Base-by-base conservation (phyloP, 2,888 invertebrate genomes). In the Myathropa florea region DNA sequence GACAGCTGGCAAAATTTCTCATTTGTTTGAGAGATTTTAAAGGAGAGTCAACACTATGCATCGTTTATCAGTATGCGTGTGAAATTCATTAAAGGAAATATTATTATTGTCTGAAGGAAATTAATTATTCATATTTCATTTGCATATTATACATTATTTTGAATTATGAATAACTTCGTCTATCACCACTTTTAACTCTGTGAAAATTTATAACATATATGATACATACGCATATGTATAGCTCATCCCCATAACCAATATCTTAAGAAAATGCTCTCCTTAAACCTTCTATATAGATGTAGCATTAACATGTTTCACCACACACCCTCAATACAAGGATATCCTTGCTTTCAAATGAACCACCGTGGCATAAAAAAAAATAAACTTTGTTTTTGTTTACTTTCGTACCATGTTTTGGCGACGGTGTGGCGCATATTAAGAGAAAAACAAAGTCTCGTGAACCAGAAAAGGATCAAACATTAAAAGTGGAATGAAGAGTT, bases 311-410 rank as follows among this genome's bases (percentile, higher is more conserved):
- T 18, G 18, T 79, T 76, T 75, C 65, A 76, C 46, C 73, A 80
- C 73, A 76, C 75, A 80, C 61, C 65, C 59, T 67, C 67, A 75
- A 80, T 71, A 46, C 18, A 18, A 64, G 65, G 71, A 80, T 70
- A 79, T 75, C 60, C 60, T 65, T 84, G 46, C 71, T 84, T 84
- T 57, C 55, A 84, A 70, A 59, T 64, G 61, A 30, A 75, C 60
- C 46, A 80, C 36, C 36, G 26, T 76, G 55, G 71, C 71, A 84
- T 84, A 76, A 64, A n/a, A n/a, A n/a, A n/a, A n/a, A n/a, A n/a
- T n/a, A n/a, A 75, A 84, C 65, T 75, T 76, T 84, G 75, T 82
- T 82, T 85, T 85, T 85, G 85, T 85, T 85, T 85, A 85, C 85
- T 82, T 76, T 85, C 85, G 73, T 59, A 64, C 72, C 85, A 82